Evolutionary conservation across 2,888 invertebrate species (phyloP), one percentile per base, ranked within the genome.

Genomic region (Chymomyza fuscimana): DNA sequence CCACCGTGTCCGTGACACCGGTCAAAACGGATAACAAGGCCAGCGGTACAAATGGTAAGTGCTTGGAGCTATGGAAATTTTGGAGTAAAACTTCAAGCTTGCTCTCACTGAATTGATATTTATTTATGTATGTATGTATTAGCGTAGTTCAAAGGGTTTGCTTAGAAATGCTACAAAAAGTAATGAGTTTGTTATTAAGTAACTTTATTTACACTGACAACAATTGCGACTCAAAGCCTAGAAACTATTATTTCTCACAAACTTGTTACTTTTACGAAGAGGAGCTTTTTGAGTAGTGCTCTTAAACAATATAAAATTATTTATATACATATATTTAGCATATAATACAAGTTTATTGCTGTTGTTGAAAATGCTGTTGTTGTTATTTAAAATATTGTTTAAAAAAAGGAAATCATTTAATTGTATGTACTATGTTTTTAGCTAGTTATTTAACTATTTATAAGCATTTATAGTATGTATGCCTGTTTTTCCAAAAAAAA

Each of bases 1-100:
- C 73, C n/a, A 73, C 84, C 36, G 82, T 84, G 51, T 77, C 84
- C 2, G 71, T 86, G 65, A 75, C 89, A 64, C 72, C 83, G 12
- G 77, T 89, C 36, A 91, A 91, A 79, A 79, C 84, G 46, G 91
- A 89, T 63, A 83, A 76, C 50, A 90, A 90, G 76, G 81, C 84
- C 62, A 81, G 81, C 54, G 82, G 82, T 32, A 77, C 89, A 52
- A 78, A 81, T 69, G 90, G 90, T 90, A 50, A 80, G 90, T 85
- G 22, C 25, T 54, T 32, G 32, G 1, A 25, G 3, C 32, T 46
- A 46, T 46, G 6, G 6, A 46, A 5, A 46, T 60, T 12, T 46
- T 19, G 25, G 56, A 29, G 63, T 19, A 60, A 15, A 9, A 32
- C 6, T 56, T 7, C 0, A 32, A 32, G 62, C 46, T 60, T 60